phyloP scores from a whole-genome alignment of 2,113 vertebrate genomes.

The human region DNA sequence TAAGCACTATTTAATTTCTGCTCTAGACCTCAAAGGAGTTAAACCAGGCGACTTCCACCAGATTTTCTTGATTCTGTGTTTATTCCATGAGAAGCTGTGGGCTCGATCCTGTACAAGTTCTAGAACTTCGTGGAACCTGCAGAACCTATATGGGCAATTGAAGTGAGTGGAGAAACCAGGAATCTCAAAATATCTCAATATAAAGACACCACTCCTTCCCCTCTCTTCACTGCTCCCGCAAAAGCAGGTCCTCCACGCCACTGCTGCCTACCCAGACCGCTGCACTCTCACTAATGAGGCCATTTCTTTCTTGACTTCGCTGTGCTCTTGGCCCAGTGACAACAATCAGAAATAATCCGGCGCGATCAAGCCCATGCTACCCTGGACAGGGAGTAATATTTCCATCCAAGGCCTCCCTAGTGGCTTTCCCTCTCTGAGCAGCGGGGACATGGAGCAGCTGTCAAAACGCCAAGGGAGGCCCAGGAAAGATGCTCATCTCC shows the following conservation, averaged over 20 bases:
- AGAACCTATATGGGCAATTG: not conserved
- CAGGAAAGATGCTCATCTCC: not conserved
- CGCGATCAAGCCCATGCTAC: not conserved
- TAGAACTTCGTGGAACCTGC: not conserved
- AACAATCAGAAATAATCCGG: not conserved
- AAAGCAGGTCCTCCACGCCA: fast-evolving
- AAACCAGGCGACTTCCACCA: not conserved
- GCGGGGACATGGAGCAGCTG: fast-evolving
- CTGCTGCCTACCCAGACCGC: not conserved
- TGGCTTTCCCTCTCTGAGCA: not conserved
- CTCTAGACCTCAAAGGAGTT: not conserved
- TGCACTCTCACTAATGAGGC: not conserved
- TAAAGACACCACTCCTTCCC: not conserved
- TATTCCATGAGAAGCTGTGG: not conserved
- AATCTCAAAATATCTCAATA: not conserved
- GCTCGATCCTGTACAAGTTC: not conserved
- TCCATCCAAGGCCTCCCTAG: not conserved
- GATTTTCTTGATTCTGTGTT: not conserved
- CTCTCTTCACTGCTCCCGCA: not conserved
- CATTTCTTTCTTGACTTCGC: not conserved
- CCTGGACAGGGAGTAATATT: not conserved
- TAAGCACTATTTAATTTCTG: not conserved
- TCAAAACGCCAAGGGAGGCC: not conserved
- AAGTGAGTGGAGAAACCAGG: not conserved
- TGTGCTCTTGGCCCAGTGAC: not conserved